Evolutionary conservation across 2,113 vertebrate species (phyloP), one percentile per base, ranked within the genome.

Genomic region (Pandion haliaetus): DNA sequence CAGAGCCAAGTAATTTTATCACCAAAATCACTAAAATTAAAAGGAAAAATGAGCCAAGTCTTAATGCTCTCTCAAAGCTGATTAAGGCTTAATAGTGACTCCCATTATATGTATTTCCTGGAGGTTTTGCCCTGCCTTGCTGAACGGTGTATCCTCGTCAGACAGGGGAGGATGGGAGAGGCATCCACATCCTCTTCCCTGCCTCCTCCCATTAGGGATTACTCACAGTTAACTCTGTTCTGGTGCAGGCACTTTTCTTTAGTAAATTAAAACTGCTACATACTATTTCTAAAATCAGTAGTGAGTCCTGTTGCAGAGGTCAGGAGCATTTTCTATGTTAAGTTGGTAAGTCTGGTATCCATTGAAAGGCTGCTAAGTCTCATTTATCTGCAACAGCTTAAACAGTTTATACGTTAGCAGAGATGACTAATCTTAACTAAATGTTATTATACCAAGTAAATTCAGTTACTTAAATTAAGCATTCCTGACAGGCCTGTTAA

Each of bases 111-210:
- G 78, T 49, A 5, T 96, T 96, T 97, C 96, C 96, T 97, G 96
- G 49, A 90, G 96, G 87, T 85, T 96, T 94, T 82, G 87, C 87
- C 81, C 95, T 96, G 81, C 91, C 81, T 91, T 36, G 38, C 65
- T 87, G 69, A 8, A 20, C 58, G 93, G 23, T 58, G 42, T 63
- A 0, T 65, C 58, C 86, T 88, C 69, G 19, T 66, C 83, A 78
- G 76, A 6, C 42, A 55, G 61, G 73, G 84, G 90, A 96, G 95
- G 96, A 91, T 96, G 93, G 95, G 96, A 95, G 95, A 96, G 96
- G 92, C 93, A 25, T 72, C 93, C 92, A 73, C 93, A 97, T 96
- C 93, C 96, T 91, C 82, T 96, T 92, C 89, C 93, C 81, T 95
- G 84, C 77, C 91, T 96, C 61, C 55, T 96, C 61, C 93, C 81